Conservation (phyloP, 2,888 invertebrate genomes). For the Romanomermis culicivorax region DNA sequence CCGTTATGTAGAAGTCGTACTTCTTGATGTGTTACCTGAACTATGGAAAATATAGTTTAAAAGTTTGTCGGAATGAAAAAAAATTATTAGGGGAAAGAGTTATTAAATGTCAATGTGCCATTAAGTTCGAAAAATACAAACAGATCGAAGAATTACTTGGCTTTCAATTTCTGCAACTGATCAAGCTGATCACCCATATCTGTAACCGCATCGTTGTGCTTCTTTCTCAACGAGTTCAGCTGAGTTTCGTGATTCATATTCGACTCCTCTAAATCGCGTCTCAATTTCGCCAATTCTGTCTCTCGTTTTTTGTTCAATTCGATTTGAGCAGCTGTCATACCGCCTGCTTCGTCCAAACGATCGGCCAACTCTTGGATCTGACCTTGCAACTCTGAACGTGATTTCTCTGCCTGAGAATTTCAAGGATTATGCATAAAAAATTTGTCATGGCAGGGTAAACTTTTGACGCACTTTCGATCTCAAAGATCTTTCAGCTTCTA, state of each 20-base stretch:
- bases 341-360: conserved; percentile 94
- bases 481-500: conserved; percentile 57
- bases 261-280: conserved; percentile 91
- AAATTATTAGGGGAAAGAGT: no score
- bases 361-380: conserved; percentile 93
- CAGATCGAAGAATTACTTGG: conserved; percentile 64
- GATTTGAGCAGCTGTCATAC: conserved; percentile 77
- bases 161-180: conserved; percentile 96
- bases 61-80: no score
- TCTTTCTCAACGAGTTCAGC: conserved; percentile 87
- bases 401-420: conserved; percentile 59
- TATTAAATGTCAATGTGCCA: no score
- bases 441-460: not conserved
- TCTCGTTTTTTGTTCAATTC: conserved; percentile 99
- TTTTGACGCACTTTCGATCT: conserved; percentile 18
- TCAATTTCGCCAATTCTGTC: conserved; percentile 89
- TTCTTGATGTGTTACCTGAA: no score
- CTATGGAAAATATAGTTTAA: no score
- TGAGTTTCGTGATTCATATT: conserved; percentile 96
- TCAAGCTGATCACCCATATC: conserved; percentile 99
- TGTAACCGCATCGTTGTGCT: conserved; percentile 96
- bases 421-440: not conserved
- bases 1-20: no score
- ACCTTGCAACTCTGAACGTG: conserved; percentile 83
- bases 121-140: no score